A percentile compares a stretch with the other conserved stretches of the same genome.
phyloP scores from a whole-genome alignment of 2,113 vertebrate genomes.

The Lethenteron camtschaticum region DNA sequence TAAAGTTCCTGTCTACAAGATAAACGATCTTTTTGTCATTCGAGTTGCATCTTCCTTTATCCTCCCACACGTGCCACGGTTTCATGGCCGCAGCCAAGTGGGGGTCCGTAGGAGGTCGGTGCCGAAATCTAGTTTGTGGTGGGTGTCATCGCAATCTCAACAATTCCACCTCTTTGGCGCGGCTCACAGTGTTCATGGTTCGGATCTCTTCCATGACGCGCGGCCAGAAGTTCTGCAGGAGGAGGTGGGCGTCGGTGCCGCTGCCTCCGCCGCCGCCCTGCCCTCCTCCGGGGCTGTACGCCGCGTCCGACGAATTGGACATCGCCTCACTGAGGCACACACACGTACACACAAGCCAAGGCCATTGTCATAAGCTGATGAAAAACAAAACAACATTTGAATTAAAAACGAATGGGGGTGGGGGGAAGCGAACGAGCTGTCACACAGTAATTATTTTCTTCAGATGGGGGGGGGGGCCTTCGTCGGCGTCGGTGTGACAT shows the following conservation, averaged over 20 bases:
- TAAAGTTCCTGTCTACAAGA: neutral
- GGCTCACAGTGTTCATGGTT: slow-evolving; percentile 71
- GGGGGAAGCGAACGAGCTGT: too few species aligned
- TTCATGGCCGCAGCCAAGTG: neutral
- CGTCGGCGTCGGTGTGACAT: too few species aligned
- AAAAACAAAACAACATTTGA: too few species aligned
- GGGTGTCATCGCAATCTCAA: neutral
- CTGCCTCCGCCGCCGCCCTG: slow-evolving; percentile 15
- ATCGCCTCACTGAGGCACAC: neutral
- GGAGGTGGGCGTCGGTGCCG: slow-evolving; percentile 78
- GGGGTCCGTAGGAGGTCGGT: neutral
- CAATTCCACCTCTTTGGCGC: neutral
- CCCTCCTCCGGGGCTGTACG: neutral
- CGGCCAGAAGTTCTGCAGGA: slow-evolving; percentile 90
- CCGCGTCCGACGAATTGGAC: neutral
- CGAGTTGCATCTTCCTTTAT: neutral
- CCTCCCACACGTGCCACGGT: neutral
- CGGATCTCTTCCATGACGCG: slow-evolving; percentile 94
- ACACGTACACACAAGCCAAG: too few species aligned
- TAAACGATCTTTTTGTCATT: neutral
- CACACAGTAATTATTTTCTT: too few species aligned
- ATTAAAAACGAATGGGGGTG: too few species aligned
- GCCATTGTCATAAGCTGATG: too few species aligned
- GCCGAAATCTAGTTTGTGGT: neutral
- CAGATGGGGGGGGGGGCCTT: too few species aligned